phyloP scores from a whole-genome alignment of 2,888 invertebrate genomes.

The Andrena trimmerana region DNA sequence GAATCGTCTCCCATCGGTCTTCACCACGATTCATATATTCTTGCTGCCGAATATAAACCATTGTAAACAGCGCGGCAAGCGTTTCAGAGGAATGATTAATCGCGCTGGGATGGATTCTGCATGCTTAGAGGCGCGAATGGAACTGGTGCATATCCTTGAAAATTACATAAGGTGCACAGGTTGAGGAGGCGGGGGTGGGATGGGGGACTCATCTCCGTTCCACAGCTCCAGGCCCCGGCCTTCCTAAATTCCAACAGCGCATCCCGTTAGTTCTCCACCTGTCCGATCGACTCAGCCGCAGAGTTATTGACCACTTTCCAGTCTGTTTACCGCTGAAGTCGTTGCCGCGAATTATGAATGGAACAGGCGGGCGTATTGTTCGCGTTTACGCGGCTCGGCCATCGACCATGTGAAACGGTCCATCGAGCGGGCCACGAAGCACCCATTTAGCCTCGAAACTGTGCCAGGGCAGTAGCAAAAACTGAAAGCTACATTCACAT shows the following conservation, averaged over 20 bases:
- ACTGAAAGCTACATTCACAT: too few relatives aligned
- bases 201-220: slow-evolving; percentile 12
- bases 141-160: slow-evolving; percentile 20
- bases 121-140: background rate
- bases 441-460: too few relatives aligned
- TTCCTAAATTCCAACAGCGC: slow-evolving; percentile 72
- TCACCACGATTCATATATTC: too few relatives aligned
- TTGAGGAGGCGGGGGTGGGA: background rate
- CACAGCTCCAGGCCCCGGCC: slow-evolving; percentile 58
- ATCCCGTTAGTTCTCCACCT: slow-evolving; percentile 71
- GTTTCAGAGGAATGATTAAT: background rate
- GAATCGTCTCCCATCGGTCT: background rate
- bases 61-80: too few relatives aligned
- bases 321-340: slow-evolving; percentile 36
- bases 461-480: too few relatives aligned
- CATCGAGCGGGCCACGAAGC: background rate
- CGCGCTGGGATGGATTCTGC: background rate
- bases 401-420: background rate
- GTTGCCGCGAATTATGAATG: slow-evolving; percentile 48
- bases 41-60: too few relatives aligned
- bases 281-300: slow-evolving; percentile 23
- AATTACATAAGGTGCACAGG: slow-evolving; percentile 41
- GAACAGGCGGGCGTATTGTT: slow-evolving; percentile 9
- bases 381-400: background rate
- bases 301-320: slow-evolving; percentile 57